phyloP scores from a whole-genome alignment of 2,797 vertebrate genomes.

The Gallirallus australis region DNA sequence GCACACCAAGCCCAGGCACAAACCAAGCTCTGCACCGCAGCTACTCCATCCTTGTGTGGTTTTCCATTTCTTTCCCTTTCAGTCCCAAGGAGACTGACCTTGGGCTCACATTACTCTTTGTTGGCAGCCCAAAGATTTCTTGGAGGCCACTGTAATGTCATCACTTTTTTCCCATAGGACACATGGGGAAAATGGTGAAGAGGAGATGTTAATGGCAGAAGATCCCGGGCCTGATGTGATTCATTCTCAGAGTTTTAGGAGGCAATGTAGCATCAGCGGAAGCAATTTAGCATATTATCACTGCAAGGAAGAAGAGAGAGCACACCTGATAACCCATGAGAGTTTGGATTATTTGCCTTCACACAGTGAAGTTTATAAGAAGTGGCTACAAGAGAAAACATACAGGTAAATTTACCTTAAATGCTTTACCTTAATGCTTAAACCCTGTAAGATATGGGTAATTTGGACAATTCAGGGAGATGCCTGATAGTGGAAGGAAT shows the following conservation, averaged over 20 bases:
- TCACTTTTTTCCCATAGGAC: neutral
- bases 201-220: slow-evolving; percentile 24
- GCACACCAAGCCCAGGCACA: neutral
- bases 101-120: neutral
- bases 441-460: neutral
- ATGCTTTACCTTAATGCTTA: neutral
- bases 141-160: neutral
- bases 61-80: neutral
- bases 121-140: neutral
- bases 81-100: neutral
- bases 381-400: slow-evolving; percentile 43
- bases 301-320: neutral
- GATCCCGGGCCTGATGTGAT: neutral
- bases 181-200: neutral
- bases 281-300: neutral
- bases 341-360: slow-evolving; percentile 67
- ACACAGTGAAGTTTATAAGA: slow-evolving; percentile 48
- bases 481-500: neutral
- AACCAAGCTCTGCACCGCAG: neutral
- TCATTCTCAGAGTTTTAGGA: neutral
- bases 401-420: slow-evolving; percentile 14
- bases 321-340: neutral
- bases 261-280: neutral
- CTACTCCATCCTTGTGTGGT: neutral
- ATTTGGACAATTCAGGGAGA: neutral